phyloP scores from a whole-genome alignment of 2,113 vertebrate genomes.

The Maccullochella peelii region DNA sequence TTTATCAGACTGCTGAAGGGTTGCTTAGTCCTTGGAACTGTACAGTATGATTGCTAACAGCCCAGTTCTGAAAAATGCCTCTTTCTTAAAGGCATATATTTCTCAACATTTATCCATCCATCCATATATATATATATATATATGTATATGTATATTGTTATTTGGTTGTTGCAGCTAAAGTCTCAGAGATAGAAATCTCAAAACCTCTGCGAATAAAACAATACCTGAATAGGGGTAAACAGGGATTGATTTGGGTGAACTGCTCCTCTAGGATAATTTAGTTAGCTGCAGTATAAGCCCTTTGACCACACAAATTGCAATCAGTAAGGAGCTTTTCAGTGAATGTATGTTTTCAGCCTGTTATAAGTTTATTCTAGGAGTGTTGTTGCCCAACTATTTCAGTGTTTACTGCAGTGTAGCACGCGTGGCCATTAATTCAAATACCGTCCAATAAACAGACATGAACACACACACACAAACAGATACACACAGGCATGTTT shows the following conservation, averaged over 20 bases:
- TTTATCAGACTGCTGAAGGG: slow-evolving; percentile 15
- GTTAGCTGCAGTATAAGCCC: neutral
- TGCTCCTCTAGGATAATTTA: neutral
- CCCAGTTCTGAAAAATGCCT: slow-evolving; percentile 12
- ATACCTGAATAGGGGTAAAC: neutral
- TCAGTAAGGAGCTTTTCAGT: neutral
- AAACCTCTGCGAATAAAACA: neutral
- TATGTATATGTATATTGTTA: too few species aligned
- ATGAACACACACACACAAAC: slow-evolving; percentile 30
- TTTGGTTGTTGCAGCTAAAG: neutral
- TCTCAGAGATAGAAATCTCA: neutral
- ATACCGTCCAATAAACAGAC: slow-evolving; percentile 52
- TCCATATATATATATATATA: neutral
- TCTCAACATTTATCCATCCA: neutral
- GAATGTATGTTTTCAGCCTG: neutral
- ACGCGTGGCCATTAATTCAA: slow-evolving; percentile 57
- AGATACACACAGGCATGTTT: slow-evolving; percentile 55
- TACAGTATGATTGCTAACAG: slow-evolving; percentile 14
- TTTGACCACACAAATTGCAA: neutral
- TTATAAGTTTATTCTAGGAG: slow-evolving; percentile 23
- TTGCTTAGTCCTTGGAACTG: slow-evolving; percentile 14
- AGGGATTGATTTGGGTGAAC: neutral
- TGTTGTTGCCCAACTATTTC: slow-evolving; percentile 25
- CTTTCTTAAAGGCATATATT: neutral
- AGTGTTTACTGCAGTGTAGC: slow-evolving; percentile 46